Percentiles rank a stretch among this genome's conserved stretches.
phyloP scores from a whole-genome alignment of 2,888 invertebrate genomes.

The Leucophenga maculata region DNA sequence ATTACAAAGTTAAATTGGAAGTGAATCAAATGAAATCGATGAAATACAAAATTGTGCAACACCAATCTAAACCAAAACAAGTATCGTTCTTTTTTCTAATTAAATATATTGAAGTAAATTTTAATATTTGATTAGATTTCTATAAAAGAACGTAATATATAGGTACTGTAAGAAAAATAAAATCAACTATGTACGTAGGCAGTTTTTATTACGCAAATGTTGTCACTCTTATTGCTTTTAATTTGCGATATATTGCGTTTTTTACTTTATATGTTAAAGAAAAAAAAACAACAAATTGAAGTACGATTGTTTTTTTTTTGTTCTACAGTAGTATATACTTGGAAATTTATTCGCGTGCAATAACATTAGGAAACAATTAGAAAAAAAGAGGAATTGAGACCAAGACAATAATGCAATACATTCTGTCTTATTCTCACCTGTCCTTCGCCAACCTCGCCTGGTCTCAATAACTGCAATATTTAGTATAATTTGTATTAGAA shows the following conservation, averaged over 20 bases:
- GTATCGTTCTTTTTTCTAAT: no score
- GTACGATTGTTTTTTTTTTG: not conserved
- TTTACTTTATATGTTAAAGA: slow-evolving; percentile 5
- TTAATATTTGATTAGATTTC: no score
- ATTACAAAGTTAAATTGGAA: no score
- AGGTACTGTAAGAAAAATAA: not conserved
- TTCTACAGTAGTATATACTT: slow-evolving; percentile 3
- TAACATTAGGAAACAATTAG: no score
- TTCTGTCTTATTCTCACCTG: slow-evolving; percentile 75
- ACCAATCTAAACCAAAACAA: no score
- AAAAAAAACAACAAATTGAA: slow-evolving; percentile 1
- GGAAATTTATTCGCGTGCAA: slow-evolving; percentile 13
- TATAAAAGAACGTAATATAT: not conserved
- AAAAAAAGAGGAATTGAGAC: slow-evolving; percentile 12
- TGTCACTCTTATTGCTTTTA: slow-evolving; percentile 42
- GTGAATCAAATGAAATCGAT: no score
- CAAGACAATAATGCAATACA: slow-evolving; percentile 3
- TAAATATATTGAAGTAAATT: no score
- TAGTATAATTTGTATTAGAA: slow-evolving; percentile 26
- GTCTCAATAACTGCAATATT: slow-evolving; percentile 77
- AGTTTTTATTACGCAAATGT: slow-evolving; percentile 16
- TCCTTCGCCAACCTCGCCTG: slow-evolving; percentile 82
- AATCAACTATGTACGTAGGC: not conserved
- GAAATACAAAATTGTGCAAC: no score
- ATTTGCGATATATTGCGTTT: slow-evolving; percentile 1